These are phyloP conservation scores for Epinephelus malabaricus DNA, from an alignment of 2,797 vertebrate species.

Conservation along the genomic window DNA sequence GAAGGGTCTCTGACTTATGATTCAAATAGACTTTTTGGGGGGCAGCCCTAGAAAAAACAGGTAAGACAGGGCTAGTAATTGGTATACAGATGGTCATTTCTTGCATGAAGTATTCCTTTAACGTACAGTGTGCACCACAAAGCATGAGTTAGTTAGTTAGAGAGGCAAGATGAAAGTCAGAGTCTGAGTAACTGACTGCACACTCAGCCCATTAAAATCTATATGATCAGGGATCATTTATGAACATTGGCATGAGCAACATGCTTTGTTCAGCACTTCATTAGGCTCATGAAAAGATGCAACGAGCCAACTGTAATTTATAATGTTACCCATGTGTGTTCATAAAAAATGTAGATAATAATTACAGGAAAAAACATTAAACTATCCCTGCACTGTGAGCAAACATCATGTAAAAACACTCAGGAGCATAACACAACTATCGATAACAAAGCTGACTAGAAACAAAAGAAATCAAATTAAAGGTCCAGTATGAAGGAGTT, in stretches of 20 bases:
- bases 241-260: background rate
- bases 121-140: no score
- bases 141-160: background rate
- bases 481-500: no score
- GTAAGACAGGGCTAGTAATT: no score
- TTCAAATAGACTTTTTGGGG: no score
- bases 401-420: background rate
- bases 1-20: no score
- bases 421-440: no score
- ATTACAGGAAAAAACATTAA: background rate
- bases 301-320: background rate
- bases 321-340: background rate
- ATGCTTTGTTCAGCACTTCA: constrained; percentile 35
- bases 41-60: no score
- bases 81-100: no score
- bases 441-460: background rate
- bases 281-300: background rate
- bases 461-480: background rate
- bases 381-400: background rate
- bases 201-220: constrained; percentile 16
- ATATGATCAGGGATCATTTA: constrained; percentile 15
- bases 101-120: no score
- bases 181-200: background rate
- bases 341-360: background rate
- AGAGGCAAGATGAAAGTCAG: background rate